Conservation (phyloP, 2,797 vertebrate species). For the Apogon hyalosoma region DNA sequence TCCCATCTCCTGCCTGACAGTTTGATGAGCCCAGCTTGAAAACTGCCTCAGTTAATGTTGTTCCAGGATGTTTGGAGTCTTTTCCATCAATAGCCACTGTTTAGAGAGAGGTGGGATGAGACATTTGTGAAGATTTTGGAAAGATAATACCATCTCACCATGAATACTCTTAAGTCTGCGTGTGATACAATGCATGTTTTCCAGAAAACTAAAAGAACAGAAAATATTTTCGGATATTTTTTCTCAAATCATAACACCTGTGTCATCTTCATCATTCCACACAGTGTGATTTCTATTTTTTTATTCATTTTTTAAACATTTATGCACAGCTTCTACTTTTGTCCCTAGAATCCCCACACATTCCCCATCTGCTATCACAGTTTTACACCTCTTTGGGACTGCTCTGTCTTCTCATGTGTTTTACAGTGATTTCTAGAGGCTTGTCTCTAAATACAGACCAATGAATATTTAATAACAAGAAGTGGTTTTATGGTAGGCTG, state of each 20-base stretch:
- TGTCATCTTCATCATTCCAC: slow-evolving; percentile 6
- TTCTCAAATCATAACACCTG: slow-evolving; percentile 2
- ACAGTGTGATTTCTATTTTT: slow-evolving; percentile 23
- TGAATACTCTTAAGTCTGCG: slow-evolving; percentile 19
- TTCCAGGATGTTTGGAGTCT: slow-evolving; percentile 32
- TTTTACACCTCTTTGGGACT: slow-evolving; percentile 41
- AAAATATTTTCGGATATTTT: slow-evolving; percentile 12
- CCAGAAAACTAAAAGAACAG: background rate
- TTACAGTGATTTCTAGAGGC: slow-evolving; percentile 39
- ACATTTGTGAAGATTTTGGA: too few species aligned
- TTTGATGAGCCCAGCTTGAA: slow-evolving; percentile 48
- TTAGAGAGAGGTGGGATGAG: slow-evolving; percentile 35
- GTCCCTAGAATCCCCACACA: slow-evolving; percentile 27
- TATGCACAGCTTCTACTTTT: slow-evolving; percentile 35
- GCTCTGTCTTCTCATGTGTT: slow-evolving; percentile 29
- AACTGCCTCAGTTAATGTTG: slow-evolving; percentile 30
- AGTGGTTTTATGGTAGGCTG: slow-evolving; percentile 45
- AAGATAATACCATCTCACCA: slow-evolving; percentile 5
- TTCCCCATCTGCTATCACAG: slow-evolving; percentile 32
- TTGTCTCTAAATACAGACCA: slow-evolving; percentile 60
- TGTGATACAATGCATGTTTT: background rate
- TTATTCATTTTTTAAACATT: slow-evolving; percentile 42
- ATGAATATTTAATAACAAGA: slow-evolving; percentile 74
- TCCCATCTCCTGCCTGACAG: slow-evolving; percentile 52
- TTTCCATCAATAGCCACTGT: slow-evolving; percentile 21